Base-by-base conservation (phyloP, 2,888 invertebrate genomes). In the Podotricha telesiphe region DNA sequence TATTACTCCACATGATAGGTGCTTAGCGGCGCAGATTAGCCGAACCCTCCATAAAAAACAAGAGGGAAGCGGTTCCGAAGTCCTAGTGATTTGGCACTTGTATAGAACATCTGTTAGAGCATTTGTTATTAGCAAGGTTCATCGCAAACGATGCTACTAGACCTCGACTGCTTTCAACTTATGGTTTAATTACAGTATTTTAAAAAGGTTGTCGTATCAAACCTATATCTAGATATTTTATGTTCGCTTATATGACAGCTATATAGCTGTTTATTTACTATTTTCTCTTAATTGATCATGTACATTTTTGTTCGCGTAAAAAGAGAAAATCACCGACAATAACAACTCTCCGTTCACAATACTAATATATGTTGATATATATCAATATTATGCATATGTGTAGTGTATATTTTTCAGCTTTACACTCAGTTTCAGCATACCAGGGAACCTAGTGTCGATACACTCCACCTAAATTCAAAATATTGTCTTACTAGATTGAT, bases 1-100 rank as follows among this genome's bases (percentile, higher is more conserved):
- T 91, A 93, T 92, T 92, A 88, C 90, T 89, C 78, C 81, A 87
- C 85, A 91, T 91, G 89, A 91, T 89, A 85, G 85, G 82, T 82
- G 80, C 86, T 86, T 84, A 84, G 78, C 76, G 76, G 76, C 78
- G 75, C 79, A 87, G 88, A 88, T 89, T 89, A 89, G 81, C 76
- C 76, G 79, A 81, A 84, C 90, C 90, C 91, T 87, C 81, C 77
- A 86, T 89, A 92, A 91, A 92, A 93, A 93, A 92, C 91, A 91
- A 89, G 89, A 83, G 89, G 89, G 85, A 68, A 77, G 82, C 76
- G 83, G 82, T 82, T 75, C 53, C 81, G 79, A 81, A 78, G 83
- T 83, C 84, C 76, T 78, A 79, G 77, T 78, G 79, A 80, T 79
- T 78, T 78, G 76, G 78, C 80, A 79, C 84, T 85, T 82, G 82